Conservation (phyloP, 2,113 vertebrate genomes). For the Thamnophis sirtalis region DNA sequence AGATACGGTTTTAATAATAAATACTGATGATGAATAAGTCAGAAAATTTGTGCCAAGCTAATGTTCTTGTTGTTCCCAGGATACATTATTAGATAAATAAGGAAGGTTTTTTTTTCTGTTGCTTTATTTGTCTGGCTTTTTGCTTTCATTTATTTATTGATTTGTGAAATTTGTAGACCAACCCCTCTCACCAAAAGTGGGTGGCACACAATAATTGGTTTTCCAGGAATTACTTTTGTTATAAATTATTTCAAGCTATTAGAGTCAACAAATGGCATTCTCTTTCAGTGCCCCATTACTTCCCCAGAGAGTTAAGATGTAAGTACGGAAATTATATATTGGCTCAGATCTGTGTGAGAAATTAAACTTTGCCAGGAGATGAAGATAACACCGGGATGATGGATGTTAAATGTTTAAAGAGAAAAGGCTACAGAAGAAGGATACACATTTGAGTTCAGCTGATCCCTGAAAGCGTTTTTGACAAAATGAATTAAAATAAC, state of each 20-base stretch:
- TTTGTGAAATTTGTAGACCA: neutral
- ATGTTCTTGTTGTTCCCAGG: conserved; percentile 68
- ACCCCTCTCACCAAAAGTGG: neutral
- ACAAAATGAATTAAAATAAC: neutral
- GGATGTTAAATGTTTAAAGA: conserved; percentile 50
- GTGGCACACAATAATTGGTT: neutral
- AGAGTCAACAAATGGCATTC: conserved; percentile 65
- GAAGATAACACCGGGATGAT: conserved; percentile 36
- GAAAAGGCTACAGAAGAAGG: conserved; percentile 27
- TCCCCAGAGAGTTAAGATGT: conserved; percentile 55
- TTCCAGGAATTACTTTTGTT: conserved; percentile 64
- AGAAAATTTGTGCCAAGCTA: conserved; percentile 76
- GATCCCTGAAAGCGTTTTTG: conserved; percentile 8
- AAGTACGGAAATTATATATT: conserved; percentile 57
- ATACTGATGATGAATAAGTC: conserved; percentile 80
- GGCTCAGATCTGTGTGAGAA: conserved; percentile 56
- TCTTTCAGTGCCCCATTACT: conserved; percentile 59
- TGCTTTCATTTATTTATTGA: conserved; percentile 34
- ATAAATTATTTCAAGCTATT: conserved; percentile 66
- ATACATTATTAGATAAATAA: conserved; percentile 78
- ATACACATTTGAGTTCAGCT: conserved; percentile 45
- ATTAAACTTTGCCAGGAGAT: conserved; percentile 55
- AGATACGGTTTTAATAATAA: conserved; percentile 85
- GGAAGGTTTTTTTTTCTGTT: conserved; percentile 66
- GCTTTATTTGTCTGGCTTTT: conserved; percentile 58